Conservation (phyloP, 1,140 invertebrate genomes). For the Caenorhabditis latens region DNA sequence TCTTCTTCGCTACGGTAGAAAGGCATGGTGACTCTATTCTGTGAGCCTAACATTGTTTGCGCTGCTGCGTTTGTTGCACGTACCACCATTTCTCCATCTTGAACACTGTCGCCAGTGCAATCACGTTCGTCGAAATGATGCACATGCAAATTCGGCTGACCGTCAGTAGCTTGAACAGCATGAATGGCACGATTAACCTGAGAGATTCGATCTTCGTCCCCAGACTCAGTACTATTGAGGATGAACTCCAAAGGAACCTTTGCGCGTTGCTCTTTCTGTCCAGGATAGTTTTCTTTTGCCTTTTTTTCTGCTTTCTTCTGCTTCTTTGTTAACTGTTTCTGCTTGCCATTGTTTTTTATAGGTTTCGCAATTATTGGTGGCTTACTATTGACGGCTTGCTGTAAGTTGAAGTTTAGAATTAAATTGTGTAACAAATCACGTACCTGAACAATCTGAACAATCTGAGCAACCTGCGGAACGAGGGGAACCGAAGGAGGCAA, state of each 20-base stretch:
- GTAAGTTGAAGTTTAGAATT: neutral
- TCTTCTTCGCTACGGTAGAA: neutral
- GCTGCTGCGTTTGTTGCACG: conserved; percentile 31
- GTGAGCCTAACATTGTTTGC: neutral
- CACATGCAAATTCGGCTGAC: neutral
- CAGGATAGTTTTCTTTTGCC: neutral
- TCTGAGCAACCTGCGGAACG: too few species aligned
- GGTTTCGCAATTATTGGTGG: neutral
- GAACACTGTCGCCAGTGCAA: neutral
- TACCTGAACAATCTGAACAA: too few species aligned
- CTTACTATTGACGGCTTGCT: neutral
- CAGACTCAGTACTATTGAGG: neutral
- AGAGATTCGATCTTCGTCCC: too few species aligned
- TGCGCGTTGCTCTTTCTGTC: neutral
- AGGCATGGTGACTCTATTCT: neutral
- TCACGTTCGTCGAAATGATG: conserved; percentile 20
- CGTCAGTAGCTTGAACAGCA: too few species aligned
- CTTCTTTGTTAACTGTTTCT: conserved; percentile 33
- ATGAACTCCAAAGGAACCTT: neutral
- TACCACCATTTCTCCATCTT: neutral
- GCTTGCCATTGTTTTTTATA: neutral
- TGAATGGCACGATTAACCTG: too few species aligned
- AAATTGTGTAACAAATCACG: too few species aligned
- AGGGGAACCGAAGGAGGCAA: too few species aligned
- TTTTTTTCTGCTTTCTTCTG: neutral